Base-by-base conservation (phyloP, 2,888 invertebrate species). In the Drosophila rubida region DNA sequence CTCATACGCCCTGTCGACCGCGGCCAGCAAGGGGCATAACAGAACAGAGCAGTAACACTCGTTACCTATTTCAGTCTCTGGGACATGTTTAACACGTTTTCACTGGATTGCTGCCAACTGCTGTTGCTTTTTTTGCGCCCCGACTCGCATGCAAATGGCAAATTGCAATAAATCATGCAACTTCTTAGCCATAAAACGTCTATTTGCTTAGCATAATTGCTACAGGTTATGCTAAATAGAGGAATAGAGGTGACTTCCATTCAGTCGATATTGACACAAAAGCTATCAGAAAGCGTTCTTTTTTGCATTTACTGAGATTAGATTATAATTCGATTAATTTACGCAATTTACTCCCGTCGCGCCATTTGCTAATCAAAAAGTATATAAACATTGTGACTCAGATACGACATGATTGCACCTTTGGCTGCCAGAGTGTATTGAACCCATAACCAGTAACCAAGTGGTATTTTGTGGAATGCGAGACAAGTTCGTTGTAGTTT, bases 71-170 rank as follows among this genome's bases (percentile, higher is more conserved):
- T 13, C 7, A 19, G 23, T n/a, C n/a, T 32, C 27, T 42, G 14
- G 39, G 75, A 67, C 79, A 59, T 74, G 83, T 65, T 80, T 48
- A 76, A 85, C 80, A 82, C 58, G 80, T 80, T 85, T 69, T 66
- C 45, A 53, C 53, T 49, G 46, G 55, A 37, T 23, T 6, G n/a
- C 32, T 4, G 27, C 27, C 27, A 27, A n/a, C 13, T 39, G 35
- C 53, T 19, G 25, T 6, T 25, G 25, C 25, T 25, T 25, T 39
- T 55, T 64, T 58, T 48, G 1, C 1, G 1, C 55, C 19, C 44
- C 39, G 41, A 61, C 37, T 42, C 45, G 51, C 48, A 57, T 51
- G 68, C 25, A 53, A 62, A 69, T 78, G 62, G 72, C 42, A 46
- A 46, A 46, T 14, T 37, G 23, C 16, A 25, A 8, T 25, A 37